phyloP scores from a whole-genome alignment of 2,888 invertebrate species.

The Eubasilissa splendida region DNA sequence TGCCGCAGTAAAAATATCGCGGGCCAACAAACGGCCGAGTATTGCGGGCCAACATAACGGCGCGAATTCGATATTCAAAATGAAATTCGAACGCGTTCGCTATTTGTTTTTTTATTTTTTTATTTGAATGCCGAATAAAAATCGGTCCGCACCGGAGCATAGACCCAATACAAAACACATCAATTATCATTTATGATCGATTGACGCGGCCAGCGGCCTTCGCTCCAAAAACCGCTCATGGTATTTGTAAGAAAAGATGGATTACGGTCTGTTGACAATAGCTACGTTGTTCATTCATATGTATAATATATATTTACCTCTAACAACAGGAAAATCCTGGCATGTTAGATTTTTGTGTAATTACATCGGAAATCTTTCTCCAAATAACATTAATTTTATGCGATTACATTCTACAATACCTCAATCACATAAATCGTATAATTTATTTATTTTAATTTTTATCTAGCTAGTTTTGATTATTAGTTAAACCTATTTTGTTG shows the following conservation, averaged over 20 bases:
- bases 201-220: slow-evolving; percentile 17
- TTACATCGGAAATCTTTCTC: too few relatives aligned
- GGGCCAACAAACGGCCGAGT: slow-evolving; percentile 12
- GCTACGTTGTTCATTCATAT: slow-evolving; percentile 1
- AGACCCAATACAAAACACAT: slow-evolving; percentile 19
- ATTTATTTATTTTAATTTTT: too few relatives aligned
- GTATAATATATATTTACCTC: neutral
- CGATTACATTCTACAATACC: too few relatives aligned
- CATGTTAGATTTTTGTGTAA: too few relatives aligned
- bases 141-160: neutral
- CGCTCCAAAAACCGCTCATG: neutral
- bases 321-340: too few relatives aligned
- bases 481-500: too few relatives aligned
- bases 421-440: too few relatives aligned
- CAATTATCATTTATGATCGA: slow-evolving; percentile 35
- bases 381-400: too few relatives aligned
- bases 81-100: slow-evolving; percentile 20
- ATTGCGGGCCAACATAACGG: neutral
- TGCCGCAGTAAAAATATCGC: slow-evolving; percentile 38
- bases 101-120: neutral
- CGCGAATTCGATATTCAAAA: slow-evolving; percentile 23
- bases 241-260: neutral
- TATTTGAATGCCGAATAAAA: neutral
- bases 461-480: too few relatives aligned
- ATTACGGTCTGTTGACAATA: slow-evolving; percentile 17